Evolutionary conservation across 2,113 vertebrate species (phyloP), one percentile per base, ranked within the genome.

Genomic region (Burhinus bistriatus): DNA sequence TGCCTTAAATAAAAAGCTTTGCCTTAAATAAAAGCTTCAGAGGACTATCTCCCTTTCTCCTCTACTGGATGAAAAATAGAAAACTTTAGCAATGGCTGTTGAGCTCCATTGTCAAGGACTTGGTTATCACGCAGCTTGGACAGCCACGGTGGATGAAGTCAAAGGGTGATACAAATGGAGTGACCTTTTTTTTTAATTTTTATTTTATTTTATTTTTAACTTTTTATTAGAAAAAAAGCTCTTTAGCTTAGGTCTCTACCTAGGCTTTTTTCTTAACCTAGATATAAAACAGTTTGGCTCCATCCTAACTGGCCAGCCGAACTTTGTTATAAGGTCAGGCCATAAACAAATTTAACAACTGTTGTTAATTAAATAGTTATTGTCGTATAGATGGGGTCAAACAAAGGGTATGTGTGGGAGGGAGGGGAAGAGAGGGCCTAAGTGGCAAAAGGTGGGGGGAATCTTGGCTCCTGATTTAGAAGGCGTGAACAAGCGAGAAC

Each of bases 271-370:
- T 54, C 75, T 75, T 87, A 84, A 75, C 55, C 0, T 16, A 93
- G 64, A 93, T 93, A 91, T 96, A 93, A 97, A 96, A 83, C 76
- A 92, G 76, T 87, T 93, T 92, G 92, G 76, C 92, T 97, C 83
- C 94, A 95, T 89, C 42, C 52, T 92, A 92, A 92, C 89, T 72
- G 94, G 95, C 86, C 83, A 95, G 86, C 72, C 80, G 93, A 95
- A 93, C 83, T 91, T 20, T 76, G 55, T 90, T 95, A 64, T 59
- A 92, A 96, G 96, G 97, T 93, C 95, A 96, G 75, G n/a, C 95
- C 89, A 93, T 93, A 97, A 97, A 93, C 89, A 95, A 93, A 96
- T 95, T 95, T 96, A 96, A 97, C 95, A 97, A 97, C 96, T 95
- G 95, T 96, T 97, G 89, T 97, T 97, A 96, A 95, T 96, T 96